Conservation (phyloP, 1,140 invertebrate species). For the Fopius arisanus region DNA sequence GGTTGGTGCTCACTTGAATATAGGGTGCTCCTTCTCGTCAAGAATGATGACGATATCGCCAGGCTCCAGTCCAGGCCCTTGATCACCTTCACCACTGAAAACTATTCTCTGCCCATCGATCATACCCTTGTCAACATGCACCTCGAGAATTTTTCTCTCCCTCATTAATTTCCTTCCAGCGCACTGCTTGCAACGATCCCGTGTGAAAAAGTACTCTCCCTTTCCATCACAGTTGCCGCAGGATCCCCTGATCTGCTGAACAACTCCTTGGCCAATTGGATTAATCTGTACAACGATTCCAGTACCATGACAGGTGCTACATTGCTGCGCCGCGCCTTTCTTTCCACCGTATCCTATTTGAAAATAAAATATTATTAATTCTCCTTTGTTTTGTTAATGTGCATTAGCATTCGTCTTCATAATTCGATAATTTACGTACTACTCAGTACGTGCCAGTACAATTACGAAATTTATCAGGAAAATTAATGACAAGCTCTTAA, state of each 20-base stretch:
- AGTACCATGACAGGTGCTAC: slow-evolving; percentile 85
- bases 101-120: slow-evolving; percentile 95
- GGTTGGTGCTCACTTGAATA: slow-evolving; percentile 70
- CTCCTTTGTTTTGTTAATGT: no score
- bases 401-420: no score
- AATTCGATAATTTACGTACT: no score
- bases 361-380: no score
- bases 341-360: slow-evolving; percentile 79
- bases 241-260: slow-evolving; percentile 93
- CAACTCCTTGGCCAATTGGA: slow-evolving; percentile 93
- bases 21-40: slow-evolving; percentile 93
- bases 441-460: no score
- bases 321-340: slow-evolving; percentile 90
- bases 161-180: slow-evolving; percentile 89
- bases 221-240: slow-evolving; percentile 90
- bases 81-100: slow-evolving; percentile 96
- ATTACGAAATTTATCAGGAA: no score
- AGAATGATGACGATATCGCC: slow-evolving; percentile 98
- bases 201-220: slow-evolving; percentile 85
- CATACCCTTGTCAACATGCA: slow-evolving; percentile 99
- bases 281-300: slow-evolving; percentile 93
- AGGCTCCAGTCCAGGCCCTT: slow-evolving; percentile 92
- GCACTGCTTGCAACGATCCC: slow-evolving; percentile 94
- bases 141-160: slow-evolving; percentile 95
- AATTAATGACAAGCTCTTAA: no score